These are phyloP conservation scores for Coendou prehensilis DNA, from an alignment of 2,797 vertebrate species.

Conservation along the genomic window DNA sequence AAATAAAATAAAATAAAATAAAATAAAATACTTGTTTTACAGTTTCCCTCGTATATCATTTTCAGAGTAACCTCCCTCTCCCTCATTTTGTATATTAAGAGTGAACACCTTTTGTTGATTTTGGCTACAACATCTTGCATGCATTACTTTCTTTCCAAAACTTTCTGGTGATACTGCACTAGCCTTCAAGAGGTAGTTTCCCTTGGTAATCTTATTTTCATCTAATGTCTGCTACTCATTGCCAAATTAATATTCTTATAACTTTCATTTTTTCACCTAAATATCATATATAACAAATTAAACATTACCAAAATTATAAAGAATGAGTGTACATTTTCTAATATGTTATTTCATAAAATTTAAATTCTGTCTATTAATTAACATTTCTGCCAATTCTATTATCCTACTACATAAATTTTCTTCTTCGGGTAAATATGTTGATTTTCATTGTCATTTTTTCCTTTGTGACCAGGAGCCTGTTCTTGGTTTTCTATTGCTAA, in stretches of 20 bases:
- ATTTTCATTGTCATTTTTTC: not conserved
- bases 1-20: too few species aligned
- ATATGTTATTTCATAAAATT: not conserved
- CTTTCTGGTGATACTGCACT: not conserved
- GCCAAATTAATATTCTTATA: not conserved
- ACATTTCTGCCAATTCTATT: not conserved
- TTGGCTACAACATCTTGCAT: not conserved
- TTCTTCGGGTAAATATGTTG: not conserved
- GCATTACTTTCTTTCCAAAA: not conserved
- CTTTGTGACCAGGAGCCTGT: not conserved
- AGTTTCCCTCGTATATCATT: not conserved
- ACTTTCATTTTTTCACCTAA: not conserved
- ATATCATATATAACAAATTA: not conserved
- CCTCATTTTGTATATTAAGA: not conserved
- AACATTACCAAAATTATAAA: not conserved
- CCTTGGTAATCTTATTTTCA: not conserved
- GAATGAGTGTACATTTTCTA: not conserved
- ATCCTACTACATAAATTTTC: not conserved
- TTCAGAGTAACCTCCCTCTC: not conserved
- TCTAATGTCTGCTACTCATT: not conserved
- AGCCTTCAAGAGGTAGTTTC: not conserved
- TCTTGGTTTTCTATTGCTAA: not conserved
- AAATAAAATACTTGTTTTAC: not conserved
- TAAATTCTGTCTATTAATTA: not conserved
- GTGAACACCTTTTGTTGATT: not conserved